These are phyloP conservation scores for Sarotherodon lohbergeri DNA, from an alignment of 2,113 vertebrate genomes.

Conservation along the genomic window DNA sequence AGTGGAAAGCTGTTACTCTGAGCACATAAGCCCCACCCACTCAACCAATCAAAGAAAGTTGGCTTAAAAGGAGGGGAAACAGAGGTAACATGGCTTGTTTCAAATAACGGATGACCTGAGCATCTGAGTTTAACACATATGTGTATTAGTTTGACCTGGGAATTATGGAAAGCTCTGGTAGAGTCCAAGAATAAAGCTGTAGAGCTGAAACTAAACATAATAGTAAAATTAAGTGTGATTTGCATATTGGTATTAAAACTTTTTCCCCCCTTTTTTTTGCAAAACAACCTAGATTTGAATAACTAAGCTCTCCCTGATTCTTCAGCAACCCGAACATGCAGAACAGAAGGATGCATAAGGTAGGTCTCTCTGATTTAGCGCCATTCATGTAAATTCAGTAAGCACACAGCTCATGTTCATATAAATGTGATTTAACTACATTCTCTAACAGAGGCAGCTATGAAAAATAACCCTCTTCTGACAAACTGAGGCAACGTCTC, in stretches of 20 bases:
- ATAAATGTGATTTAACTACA: background rate
- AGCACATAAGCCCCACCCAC: background rate
- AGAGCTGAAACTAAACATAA: background rate
- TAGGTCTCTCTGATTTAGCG: background rate
- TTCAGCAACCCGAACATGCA: background rate
- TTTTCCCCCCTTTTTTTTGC: accelerated
- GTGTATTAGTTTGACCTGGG: background rate
- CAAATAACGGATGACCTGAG: background rate
- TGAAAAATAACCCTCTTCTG: constrained; percentile 6
- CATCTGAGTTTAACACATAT: background rate
- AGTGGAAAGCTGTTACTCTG: background rate
- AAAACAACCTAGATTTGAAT: background rate
- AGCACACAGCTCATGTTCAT: background rate
- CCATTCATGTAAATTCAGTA: background rate
- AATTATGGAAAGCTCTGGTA: background rate
- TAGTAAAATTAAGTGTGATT: background rate
- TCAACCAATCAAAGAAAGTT: background rate
- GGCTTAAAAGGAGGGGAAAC: background rate
- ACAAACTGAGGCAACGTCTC: constrained; percentile 14
- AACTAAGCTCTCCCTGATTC: background rate
- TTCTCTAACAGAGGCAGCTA: background rate
- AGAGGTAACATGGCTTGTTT: background rate
- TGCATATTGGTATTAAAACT: background rate
- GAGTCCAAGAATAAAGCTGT: background rate
- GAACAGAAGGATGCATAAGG: background rate